phyloP scores from a whole-genome alignment of 2,888 invertebrate genomes.

The Drosophila kambysellisi region DNA sequence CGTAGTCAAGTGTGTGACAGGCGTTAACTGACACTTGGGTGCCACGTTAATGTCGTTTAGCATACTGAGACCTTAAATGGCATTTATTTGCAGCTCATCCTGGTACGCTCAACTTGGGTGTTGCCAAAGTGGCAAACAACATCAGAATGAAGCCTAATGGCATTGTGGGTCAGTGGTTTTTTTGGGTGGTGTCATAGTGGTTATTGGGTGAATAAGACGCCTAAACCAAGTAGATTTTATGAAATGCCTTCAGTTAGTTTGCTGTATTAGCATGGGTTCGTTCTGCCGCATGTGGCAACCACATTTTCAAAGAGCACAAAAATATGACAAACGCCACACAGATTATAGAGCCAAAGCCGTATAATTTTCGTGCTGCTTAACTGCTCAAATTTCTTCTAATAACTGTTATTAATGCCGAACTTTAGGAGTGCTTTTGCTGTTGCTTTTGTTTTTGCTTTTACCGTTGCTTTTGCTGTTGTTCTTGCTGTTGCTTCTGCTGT shows the following conservation, averaged over 20 bases:
- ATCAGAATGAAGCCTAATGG: slow-evolving; percentile 51
- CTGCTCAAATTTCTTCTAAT: slow-evolving; percentile 44
- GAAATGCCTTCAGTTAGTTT: slow-evolving; percentile 45
- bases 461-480: background rate
- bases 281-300: slow-evolving; percentile 12
- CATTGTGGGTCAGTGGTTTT: slow-evolving; percentile 18
- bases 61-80: slow-evolving; percentile 78
- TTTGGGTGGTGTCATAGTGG: background rate
- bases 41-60: slow-evolving; percentile 73
- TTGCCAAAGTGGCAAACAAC: slow-evolving; percentile 30
- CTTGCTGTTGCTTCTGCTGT: background rate
- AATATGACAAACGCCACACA: slow-evolving; percentile 44
- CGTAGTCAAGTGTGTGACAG: slow-evolving; percentile 59
- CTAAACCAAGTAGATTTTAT: slow-evolving; percentile 66
- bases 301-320: slow-evolving; percentile 20
- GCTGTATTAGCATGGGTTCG: slow-evolving; percentile 11
- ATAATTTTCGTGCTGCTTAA: slow-evolving; percentile 46
- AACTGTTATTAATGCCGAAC: slow-evolving; percentile 45
- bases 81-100: slow-evolving; percentile 69
- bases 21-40: slow-evolving; percentile 76
- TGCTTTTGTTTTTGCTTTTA: background rate
- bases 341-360: slow-evolving; percentile 34
- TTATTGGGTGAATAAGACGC: slow-evolving; percentile 9
- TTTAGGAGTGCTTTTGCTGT: background rate
- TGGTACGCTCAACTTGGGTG: slow-evolving; percentile 53